A percentile compares a stretch with the other conserved stretches of the same genome.
Conservation (phyloP, 2,797 vertebrate species). For the Rhinogobio ventralis region DNA sequence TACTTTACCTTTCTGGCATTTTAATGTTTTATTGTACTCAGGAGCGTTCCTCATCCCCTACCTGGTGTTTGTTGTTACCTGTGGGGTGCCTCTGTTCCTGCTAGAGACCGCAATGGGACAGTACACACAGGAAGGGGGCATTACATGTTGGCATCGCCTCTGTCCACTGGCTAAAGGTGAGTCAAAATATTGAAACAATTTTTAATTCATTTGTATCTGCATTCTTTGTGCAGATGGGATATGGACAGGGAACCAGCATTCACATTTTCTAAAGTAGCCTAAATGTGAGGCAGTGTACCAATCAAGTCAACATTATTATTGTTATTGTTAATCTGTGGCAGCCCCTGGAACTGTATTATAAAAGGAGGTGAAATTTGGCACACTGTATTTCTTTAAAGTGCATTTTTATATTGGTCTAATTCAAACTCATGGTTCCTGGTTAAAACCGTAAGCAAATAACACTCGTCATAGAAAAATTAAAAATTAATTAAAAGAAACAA, state of each 20-base stretch:
- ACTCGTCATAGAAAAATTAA: too few relatives aligned
- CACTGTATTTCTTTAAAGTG: background rate
- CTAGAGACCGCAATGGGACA: slow-evolving; percentile 77
- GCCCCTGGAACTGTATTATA: background rate
- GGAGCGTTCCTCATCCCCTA: slow-evolving; percentile 81
- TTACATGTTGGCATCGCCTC: slow-evolving; percentile 78
- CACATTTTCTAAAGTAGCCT: background rate
- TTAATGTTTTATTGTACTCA: slow-evolving; percentile 51
- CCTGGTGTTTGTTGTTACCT: slow-evolving; percentile 75
- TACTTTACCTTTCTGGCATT: background rate
- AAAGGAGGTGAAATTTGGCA: background rate
- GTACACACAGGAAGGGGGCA: slow-evolving; percentile 74
- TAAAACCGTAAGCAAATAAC: background rate
- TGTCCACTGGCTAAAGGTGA: slow-evolving; percentile 79
- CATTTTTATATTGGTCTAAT: background rate
- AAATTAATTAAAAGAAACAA: too few relatives aligned
- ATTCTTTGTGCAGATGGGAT: background rate
- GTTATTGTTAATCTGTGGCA: background rate
- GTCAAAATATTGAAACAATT: background rate
- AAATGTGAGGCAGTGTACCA: background rate
- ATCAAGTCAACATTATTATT: background rate
- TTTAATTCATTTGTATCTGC: background rate
- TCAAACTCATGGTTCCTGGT: too few relatives aligned
- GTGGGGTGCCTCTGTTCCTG: slow-evolving; percentile 77
- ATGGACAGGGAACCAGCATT: background rate